Base-by-base conservation (phyloP, 1,140 invertebrate species). In the Lasioglossum baleicum region DNA sequence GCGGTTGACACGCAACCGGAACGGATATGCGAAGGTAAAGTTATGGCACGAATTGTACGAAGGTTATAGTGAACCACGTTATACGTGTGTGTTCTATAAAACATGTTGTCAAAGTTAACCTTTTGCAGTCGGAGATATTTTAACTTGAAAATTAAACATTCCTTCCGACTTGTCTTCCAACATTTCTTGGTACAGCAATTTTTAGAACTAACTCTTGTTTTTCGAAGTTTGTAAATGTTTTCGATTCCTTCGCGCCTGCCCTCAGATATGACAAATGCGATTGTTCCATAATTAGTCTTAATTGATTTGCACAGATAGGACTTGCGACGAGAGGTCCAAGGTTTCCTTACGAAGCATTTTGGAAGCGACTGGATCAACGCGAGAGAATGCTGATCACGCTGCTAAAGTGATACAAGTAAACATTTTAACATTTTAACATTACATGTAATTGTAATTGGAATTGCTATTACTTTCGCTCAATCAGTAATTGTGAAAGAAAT, bases 351-450 rank as follows among this genome's bases (percentile, higher is more conserved):
- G 84, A 60, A 76, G 79, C 65, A 90, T 92, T 67, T 75, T 93
- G 11, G 69, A 88, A 68, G 66, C 85, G 22, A 90, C 83, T 31
- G 90, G 89, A 42, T 76, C 83, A 17, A 53, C 78, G 15, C 22
- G 79, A 0, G 81, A 90, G 10, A 31, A 88, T 15, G 91, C 90
- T 17, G 76, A 89, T 35, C 65, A 51, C 17, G 89, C 91, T 44
- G 90, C 92, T 0, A 82, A 13, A 10, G 88, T 92, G 72, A 93
- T 93, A 85, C 93, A 93, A 88, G 90, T 90, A 75, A 67, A 64
- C 35, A 35, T 5, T 61, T 53, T 53, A n/a, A n/a, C n/a, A n/a
- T n/a, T n/a, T n/a, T n/a, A n/a, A n/a, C n/a, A n/a, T n/a, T n/a
- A n/a, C n/a, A n/a, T n/a, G n/a, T n/a, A n/a, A n/a, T n/a, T n/a